These are phyloP conservation scores for Neoarius graeffei DNA, from an alignment of 2,113 vertebrate genomes.

Conservation along the genomic window DNA sequence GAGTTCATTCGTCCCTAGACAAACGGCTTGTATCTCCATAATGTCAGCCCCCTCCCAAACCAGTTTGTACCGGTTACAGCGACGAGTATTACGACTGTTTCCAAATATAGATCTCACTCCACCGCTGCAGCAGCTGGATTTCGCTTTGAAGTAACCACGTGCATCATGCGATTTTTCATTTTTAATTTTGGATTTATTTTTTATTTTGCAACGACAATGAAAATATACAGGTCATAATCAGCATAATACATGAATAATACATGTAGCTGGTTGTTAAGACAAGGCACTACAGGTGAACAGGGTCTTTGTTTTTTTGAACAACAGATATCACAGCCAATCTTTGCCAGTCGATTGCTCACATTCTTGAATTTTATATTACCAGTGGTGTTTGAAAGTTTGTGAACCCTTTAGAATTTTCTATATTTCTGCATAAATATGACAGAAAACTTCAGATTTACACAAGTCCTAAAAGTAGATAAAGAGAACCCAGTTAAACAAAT, in stretches of 20 bases:
- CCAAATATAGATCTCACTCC: slow-evolving; percentile 57
- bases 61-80: slow-evolving; percentile 67
- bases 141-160: not conserved
- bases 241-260: too few relatives aligned
- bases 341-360: not conserved
- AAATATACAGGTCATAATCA: not conserved
- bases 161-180: too few relatives aligned
- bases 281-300: not conserved
- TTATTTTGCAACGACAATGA: not conserved
- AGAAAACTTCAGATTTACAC: too few relatives aligned
- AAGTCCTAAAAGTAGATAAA: too few relatives aligned
- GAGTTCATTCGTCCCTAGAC: slow-evolving; percentile 22
- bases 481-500: too few relatives aligned
- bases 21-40: slow-evolving; percentile 32
- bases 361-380: not conserved
- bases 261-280: not conserved
- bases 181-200: too few relatives aligned
- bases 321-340: not conserved
- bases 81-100: slow-evolving; percentile 50
- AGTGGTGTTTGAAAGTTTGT: too few relatives aligned
- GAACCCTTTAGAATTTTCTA: too few relatives aligned
- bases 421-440: too few relatives aligned
- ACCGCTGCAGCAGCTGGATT: slow-evolving; percentile 34
- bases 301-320: not conserved
- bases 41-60: slow-evolving; percentile 57